Base-by-base conservation (phyloP, 2,113 vertebrate genomes). In the Tragelaphus scriptus region DNA sequence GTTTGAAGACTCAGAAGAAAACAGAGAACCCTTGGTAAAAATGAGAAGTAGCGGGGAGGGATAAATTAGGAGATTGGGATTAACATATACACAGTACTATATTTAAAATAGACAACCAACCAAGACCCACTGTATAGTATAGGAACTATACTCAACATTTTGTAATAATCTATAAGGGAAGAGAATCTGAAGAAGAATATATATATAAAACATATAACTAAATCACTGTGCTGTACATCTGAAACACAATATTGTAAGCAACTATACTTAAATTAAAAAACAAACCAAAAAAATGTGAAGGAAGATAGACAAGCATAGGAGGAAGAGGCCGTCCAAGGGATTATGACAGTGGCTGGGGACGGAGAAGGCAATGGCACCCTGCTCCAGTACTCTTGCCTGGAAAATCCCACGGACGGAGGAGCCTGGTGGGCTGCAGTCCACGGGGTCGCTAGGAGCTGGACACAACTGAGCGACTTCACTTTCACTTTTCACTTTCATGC, bases 1-100 rank as follows among this genome's bases (percentile, higher is more conserved):
- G 65, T 89, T 92, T 92, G 93, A 79, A 91, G 68, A 71, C 61
- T 94, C 79, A 58, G 47, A 59, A 85, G 59, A 80, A 96, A 93
- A 97, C 81, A 88, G 36, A 90, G 68, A 84, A 91, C 19, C 23
- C 12, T 93, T 49, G 47, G 51, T 58, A 81, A 91, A 90, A 93
- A 65, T 7, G n/a, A 26, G 56, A 16, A 16, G 53, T 25, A 21
- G 26, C 4, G 28, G 28, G 17, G 30, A 53, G 79, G 16, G 28
- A 21, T 32, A 81, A 81, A 81, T 81, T 53, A 53, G 79, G 79
- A 81, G 10, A 19, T 53, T 81, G 49, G 49, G 79, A n/a, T 81
- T 53, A 81, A 53, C 79, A n/a, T 81, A 51, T 12, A 53, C 5
- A 21, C 79, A 53, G 16, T 7, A 32, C 49, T 81, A 13, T 81